phyloP scores from a whole-genome alignment of 92 coral and sea anemone genomes.

The Heliopora coerulea region DNA sequence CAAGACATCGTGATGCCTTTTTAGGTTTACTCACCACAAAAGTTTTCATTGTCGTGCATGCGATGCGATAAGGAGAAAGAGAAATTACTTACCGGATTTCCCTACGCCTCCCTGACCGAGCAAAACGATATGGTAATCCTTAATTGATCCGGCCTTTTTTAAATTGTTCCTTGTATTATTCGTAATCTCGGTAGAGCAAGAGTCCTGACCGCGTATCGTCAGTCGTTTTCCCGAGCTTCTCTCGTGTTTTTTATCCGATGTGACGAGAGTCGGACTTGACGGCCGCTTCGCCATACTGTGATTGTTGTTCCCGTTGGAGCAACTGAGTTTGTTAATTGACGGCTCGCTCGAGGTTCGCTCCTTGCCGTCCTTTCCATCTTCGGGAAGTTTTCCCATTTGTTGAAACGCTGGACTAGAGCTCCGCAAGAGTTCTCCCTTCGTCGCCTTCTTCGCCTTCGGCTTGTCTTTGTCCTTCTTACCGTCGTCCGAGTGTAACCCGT shows the following conservation, averaged over 20 bases:
- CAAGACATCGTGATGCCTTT: slow-evolving; percentile 34
- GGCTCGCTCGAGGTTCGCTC: slow-evolving; percentile 38
- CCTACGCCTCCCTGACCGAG: slow-evolving; percentile 91
- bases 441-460: slow-evolving; percentile 27
- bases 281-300: slow-evolving; percentile 26
- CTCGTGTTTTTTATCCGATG: slow-evolving; percentile 17
- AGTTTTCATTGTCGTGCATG: slow-evolving; percentile 21
- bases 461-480: slow-evolving; percentile 42
- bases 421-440: slow-evolving; percentile 23
- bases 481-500: slow-evolving; percentile 31
- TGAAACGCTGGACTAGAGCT: slow-evolving; percentile 30
- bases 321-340: slow-evolving; percentile 23
- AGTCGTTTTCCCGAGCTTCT: slow-evolving; percentile 34
- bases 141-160: slow-evolving; percentile 55
- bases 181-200: slow-evolving; percentile 41
- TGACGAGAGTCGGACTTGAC: slow-evolving; percentile 29
- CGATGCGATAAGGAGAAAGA: background rate
- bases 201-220: slow-evolving; percentile 41
- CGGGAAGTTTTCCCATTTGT: slow-evolving; percentile 30
- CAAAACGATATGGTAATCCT: slow-evolving; percentile 73
- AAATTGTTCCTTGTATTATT: slow-evolving; percentile 42
- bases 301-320: slow-evolving; percentile 16
- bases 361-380: slow-evolving; percentile 11
- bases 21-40: slow-evolving; percentile 6
- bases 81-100: slow-evolving; percentile 66